A percentile compares a stretch with the other conserved stretches of the same genome.
Evolutionary conservation across 2,888 invertebrate genomes (phyloP).

Genomic region (Idaea straminata): DNA sequence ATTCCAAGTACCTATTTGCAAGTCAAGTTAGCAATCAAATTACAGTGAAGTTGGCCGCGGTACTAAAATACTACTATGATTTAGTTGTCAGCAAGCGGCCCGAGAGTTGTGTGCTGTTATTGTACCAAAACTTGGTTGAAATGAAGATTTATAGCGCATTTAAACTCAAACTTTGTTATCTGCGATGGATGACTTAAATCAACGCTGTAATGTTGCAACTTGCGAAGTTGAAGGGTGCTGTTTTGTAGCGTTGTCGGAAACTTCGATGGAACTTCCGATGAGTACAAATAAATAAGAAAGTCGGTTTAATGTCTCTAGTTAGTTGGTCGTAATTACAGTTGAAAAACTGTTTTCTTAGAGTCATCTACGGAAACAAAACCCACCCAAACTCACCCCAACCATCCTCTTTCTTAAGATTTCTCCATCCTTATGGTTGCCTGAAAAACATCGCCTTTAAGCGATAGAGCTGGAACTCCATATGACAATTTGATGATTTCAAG

Average conservation of each 20-base stretch:
- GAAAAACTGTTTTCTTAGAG: neutral
- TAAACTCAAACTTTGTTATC: neutral
- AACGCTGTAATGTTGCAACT: neutral
- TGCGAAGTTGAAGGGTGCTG: constrained; percentile 1
- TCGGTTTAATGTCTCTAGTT: neutral
- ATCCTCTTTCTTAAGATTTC: no score
- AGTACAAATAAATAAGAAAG: neutral
- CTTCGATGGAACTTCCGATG: neutral
- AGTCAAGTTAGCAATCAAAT: neutral
- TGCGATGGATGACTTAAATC: neutral
- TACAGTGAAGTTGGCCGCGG: neutral
- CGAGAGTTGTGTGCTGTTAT: neutral
- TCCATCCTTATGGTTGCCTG: no score
- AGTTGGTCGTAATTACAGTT: neutral
- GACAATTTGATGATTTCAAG: no score
- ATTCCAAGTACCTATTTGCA: neutral
- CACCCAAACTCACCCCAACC: no score
- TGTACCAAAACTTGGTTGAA: neutral
- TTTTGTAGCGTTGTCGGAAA: neutral
- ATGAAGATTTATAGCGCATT: neutral
- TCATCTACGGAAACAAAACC: neutral
- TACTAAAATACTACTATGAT: neutral
- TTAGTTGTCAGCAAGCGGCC: neutral
- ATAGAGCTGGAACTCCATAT: no score
- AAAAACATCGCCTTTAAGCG: no score